These are phyloP conservation scores for Callinectes sapidus DNA, from an alignment of 2,888 invertebrate genomes.

Conservation along the genomic window DNA sequence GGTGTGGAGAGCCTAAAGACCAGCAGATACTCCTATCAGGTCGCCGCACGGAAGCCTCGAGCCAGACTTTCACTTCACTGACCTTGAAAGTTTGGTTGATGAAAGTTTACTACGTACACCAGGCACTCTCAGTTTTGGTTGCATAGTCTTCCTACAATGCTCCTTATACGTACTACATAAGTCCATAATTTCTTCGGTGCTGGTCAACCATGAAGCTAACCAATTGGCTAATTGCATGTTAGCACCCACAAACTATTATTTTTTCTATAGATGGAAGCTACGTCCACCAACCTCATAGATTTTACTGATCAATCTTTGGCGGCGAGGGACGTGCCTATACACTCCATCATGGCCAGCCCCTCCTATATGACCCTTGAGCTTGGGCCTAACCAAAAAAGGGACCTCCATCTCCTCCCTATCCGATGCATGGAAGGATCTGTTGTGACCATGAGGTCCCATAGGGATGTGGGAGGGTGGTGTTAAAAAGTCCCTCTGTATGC, in stretches of 20 bases:
- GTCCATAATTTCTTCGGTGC: not conserved
- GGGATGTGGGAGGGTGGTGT: too few relatives aligned
- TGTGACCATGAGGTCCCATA: too few relatives aligned
- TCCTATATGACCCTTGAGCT: too few relatives aligned
- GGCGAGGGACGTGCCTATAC: not conserved
- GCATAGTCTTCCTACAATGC: not conserved
- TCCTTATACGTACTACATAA: not conserved
- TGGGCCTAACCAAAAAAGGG: too few relatives aligned
- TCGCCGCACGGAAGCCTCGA: not conserved
- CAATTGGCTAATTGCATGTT: not conserved
- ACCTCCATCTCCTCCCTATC: too few relatives aligned
- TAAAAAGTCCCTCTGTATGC: too few relatives aligned
- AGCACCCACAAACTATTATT: not conserved
- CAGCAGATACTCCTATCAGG: not conserved
- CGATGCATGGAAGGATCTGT: too few relatives aligned
- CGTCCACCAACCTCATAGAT: not conserved
- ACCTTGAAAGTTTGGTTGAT: not conserved
- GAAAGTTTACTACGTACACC: not conserved
- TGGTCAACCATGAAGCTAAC: not conserved
- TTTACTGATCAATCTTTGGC: not conserved
- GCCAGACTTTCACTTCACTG: not conserved
- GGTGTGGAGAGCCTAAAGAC: not conserved
- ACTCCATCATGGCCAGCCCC: not conserved
- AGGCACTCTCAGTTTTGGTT: not conserved
- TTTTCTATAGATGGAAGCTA: not conserved